Conservation (phyloP, 2,113 vertebrate genomes). For the Antigone vipio region DNA sequence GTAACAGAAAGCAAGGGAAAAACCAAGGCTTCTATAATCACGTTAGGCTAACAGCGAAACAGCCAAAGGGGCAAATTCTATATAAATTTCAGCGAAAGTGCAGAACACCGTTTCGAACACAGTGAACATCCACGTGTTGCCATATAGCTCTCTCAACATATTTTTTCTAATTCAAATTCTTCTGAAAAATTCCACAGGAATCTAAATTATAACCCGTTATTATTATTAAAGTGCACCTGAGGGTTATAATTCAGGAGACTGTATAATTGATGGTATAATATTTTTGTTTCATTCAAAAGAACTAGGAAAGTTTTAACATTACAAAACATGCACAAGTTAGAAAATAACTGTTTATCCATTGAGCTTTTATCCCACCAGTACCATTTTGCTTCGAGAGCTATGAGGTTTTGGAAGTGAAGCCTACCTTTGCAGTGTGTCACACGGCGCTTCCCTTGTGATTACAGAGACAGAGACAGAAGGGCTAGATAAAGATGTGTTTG, state of each 20-base stretch:
- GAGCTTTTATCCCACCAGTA: slow-evolving; percentile 36
- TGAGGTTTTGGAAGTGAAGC: slow-evolving; percentile 71
- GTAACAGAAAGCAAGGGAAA: slow-evolving; percentile 17
- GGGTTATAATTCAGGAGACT: slow-evolving; percentile 48
- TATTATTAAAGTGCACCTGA: background rate
- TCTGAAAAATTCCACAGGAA: background rate
- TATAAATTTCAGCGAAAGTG: slow-evolving; percentile 47
- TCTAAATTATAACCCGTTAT: slow-evolving; percentile 4
- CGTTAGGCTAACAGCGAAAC: slow-evolving; percentile 56
- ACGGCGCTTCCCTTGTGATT: slow-evolving; percentile 94
- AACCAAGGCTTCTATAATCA: slow-evolving; percentile 9
- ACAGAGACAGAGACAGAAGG: slow-evolving; percentile 94
- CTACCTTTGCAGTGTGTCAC: slow-evolving; percentile 99
- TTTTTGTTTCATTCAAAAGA: background rate
- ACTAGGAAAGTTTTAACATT: background rate
- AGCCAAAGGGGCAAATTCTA: slow-evolving; percentile 28
- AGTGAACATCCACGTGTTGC: slow-evolving; percentile 44
- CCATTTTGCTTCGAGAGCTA: slow-evolving; percentile 72
- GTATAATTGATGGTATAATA: background rate
- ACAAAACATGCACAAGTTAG: background rate
- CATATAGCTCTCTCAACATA: slow-evolving; percentile 73
- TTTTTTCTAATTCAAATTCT: background rate
- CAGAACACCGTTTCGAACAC: slow-evolving; percentile 60
- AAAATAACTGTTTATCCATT: background rate
- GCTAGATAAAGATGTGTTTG: slow-evolving; percentile 80